Percentiles rank a stretch among this genome's conserved stretches.
Evolutionary conservation across 2,113 vertebrate species (phyloP).

Genomic region (Phrynosoma platyrhinos): DNA sequence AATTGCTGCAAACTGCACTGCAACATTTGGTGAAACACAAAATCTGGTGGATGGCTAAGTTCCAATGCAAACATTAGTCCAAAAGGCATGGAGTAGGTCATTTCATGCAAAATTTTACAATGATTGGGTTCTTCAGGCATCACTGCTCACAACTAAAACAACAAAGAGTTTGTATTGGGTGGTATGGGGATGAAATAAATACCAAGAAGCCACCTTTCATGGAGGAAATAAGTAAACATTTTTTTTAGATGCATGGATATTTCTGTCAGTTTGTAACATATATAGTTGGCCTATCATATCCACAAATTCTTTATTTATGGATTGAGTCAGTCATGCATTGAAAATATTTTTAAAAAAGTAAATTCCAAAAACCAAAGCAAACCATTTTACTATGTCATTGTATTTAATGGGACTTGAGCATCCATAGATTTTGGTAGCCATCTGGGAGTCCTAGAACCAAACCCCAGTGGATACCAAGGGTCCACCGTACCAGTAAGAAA

Average conservation of each 20-base stretch:
- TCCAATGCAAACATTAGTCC: not conserved
- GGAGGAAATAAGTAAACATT: not conserved
- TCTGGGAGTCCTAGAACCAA: too few relatives aligned
- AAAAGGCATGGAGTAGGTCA: not conserved
- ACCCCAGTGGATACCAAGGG: too few relatives aligned
- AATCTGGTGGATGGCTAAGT: not conserved
- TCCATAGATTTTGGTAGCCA: too few relatives aligned
- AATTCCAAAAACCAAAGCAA: too few relatives aligned
- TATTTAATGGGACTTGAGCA: too few relatives aligned
- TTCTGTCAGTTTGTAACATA: not conserved
- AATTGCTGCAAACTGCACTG: not conserved
- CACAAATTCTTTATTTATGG: too few relatives aligned
- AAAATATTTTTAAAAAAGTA: too few relatives aligned
- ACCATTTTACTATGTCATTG: too few relatives aligned
- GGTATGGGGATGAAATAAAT: not conserved
- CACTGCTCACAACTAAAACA: not conserved
- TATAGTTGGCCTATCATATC: too few relatives aligned
- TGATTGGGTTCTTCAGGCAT: too few relatives aligned
- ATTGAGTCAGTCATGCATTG: too few relatives aligned
- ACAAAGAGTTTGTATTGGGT: not conserved
- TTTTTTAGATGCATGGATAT: not conserved
- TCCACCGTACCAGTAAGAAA: too few relatives aligned
- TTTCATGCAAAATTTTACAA: not conserved
- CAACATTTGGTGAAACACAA: not conserved
- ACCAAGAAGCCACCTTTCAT: not conserved